Evolutionary conservation across 2,113 vertebrate genomes (phyloP).

Genomic region (Heterocephalus glaber): DNA sequence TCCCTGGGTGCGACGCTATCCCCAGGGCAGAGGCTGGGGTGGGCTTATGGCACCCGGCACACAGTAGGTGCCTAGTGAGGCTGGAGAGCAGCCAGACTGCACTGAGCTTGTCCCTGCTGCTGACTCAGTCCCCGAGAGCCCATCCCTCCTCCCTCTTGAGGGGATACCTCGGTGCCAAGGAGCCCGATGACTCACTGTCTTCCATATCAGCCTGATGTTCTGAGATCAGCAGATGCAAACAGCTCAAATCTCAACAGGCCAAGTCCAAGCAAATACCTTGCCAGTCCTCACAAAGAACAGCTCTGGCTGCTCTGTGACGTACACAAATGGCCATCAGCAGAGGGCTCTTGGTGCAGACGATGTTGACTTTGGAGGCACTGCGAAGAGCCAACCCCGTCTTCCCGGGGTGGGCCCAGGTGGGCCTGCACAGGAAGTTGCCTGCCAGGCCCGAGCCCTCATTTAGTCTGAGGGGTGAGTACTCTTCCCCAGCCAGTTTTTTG

Average conservation of each 20-base stretch:
- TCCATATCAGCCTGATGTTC: background rate
- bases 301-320: background rate
- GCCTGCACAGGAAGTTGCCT: accelerated
- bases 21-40: background rate
- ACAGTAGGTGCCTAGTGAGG: background rate
- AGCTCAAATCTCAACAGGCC: constrained; percentile 49
- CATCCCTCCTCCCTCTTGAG: background rate
- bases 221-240: constrained; percentile 59
- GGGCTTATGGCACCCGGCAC: no score
- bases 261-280: constrained; percentile 44
- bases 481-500: background rate
- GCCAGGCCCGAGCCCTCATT: background rate
- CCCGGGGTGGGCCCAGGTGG: background rate
- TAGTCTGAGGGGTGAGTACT: accelerated
- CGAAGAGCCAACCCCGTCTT: accelerated
- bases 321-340: constrained; percentile 65
- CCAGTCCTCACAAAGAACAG: constrained; percentile 46
- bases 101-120: background rate
- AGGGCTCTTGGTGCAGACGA: background rate
- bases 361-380: background rate
- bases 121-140: background rate
- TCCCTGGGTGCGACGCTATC: accelerated
- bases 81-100: accelerated
- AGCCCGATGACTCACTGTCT: background rate
- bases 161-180: background rate